A percentile compares a stretch with the other conserved stretches of the same genome.
Conservation (phyloP, 1,140 invertebrate species). For the Frieseomelitta varia region DNA sequence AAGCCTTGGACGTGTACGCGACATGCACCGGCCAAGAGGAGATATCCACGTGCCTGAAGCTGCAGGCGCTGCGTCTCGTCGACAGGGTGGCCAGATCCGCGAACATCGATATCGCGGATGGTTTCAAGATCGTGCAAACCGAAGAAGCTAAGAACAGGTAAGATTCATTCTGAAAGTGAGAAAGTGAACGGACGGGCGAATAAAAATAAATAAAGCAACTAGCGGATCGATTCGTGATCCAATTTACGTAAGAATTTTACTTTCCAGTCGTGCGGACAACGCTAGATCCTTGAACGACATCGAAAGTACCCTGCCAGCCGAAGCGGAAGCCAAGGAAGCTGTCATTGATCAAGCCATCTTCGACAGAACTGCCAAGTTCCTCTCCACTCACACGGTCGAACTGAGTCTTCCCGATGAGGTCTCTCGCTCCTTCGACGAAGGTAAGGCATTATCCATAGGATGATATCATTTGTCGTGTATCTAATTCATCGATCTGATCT, state of each 20-base stretch:
- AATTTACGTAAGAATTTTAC: constrained; percentile 31
- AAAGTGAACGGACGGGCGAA: constrained; percentile 19
- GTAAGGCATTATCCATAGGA: constrained; percentile 67
- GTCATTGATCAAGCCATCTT: constrained; percentile 89
- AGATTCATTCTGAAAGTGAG: constrained; percentile 30
- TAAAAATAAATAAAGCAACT: too few relatives aligned
- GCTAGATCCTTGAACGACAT: constrained; percentile 82
- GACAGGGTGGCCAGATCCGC: constrained; percentile 78
- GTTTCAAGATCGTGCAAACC: constrained; percentile 86
- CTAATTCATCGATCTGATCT: constrained; percentile 1
- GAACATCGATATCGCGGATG: constrained; percentile 85
- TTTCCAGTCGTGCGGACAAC: constrained; percentile 80
- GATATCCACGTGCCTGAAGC: constrained; percentile 88
- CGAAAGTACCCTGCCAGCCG: constrained; percentile 84
- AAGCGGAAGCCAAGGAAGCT: constrained; percentile 88
- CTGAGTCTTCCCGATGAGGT: constrained; percentile 88
- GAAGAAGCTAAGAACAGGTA: constrained; percentile 82
- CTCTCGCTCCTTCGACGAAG: constrained; percentile 83
- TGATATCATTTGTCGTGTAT: background rate
- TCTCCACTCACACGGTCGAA: constrained; percentile 90
- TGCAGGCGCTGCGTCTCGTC: constrained; percentile 77
- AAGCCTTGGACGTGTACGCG: constrained; percentile 84
- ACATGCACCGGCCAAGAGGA: constrained; percentile 85
- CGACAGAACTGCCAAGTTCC: constrained; percentile 88
- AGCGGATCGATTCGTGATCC: background rate